Percentiles rank a stretch among this genome's conserved stretches.
Evolutionary conservation across 2,113 vertebrate genomes (phyloP).

Genomic region (Hypomesus transpacificus): DNA sequence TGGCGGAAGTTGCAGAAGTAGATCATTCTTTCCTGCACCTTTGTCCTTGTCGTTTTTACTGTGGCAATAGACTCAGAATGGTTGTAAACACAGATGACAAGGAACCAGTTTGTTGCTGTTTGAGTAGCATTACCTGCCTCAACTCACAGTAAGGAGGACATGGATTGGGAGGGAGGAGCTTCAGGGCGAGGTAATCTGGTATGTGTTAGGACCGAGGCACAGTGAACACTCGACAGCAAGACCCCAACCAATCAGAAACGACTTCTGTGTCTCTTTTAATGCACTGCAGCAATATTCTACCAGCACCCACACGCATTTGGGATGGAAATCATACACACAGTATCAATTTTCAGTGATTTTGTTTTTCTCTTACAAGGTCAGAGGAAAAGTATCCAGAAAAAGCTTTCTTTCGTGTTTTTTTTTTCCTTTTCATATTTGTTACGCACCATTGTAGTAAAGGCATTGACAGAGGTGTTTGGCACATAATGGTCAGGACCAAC

Average conservation of each 20-base stretch:
- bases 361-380: conserved; percentile 38
- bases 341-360: conserved; percentile 30
- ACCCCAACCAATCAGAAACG: conserved; percentile 43
- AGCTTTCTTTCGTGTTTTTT: conserved; percentile 30
- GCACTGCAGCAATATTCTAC: conserved; percentile 53
- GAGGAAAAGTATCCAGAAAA: conserved; percentile 64
- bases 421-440: conserved; percentile 41
- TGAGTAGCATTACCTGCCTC: too few relatives aligned
- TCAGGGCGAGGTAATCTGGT: conserved; percentile 54
- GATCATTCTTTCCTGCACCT: conserved; percentile 27
- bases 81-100: conserved; percentile 44
- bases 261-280: conserved; percentile 37
- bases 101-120: conserved; percentile 16
- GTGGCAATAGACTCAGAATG: conserved; percentile 22
- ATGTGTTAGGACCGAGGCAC: conserved; percentile 41
- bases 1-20: background rate
- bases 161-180: conserved; percentile 33
- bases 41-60: conserved; percentile 30
- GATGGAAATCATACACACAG: conserved; percentile 53
- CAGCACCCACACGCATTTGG: conserved; percentile 61
- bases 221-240: conserved; percentile 43
- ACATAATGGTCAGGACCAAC: conserved; percentile 72
- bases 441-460: conserved; percentile 75
- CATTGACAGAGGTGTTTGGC: conserved; percentile 76
- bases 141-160: conserved; percentile 32